A percentile compares a stretch with the other conserved stretches of the same genome.
Conservation (phyloP, 2,113 vertebrate genomes). For the Paramormyrops kingsleyae region DNA sequence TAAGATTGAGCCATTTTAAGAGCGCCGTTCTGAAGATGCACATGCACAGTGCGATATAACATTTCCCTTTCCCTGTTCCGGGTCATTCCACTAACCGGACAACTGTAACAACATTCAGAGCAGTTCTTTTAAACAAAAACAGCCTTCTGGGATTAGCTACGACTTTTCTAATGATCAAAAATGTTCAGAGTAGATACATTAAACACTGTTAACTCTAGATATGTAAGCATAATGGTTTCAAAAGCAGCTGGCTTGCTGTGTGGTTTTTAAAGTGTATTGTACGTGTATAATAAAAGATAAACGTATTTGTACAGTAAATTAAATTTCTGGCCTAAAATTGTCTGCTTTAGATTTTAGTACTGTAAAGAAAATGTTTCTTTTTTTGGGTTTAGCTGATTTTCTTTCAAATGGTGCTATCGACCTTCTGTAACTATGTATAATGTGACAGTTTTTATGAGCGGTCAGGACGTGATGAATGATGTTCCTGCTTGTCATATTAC, state of each 20-base stretch:
- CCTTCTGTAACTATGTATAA: constrained; percentile 83
- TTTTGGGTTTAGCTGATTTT: constrained; percentile 80
- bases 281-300: constrained; percentile 74
- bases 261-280: constrained; percentile 72
- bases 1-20: constrained; percentile 53
- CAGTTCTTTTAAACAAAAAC: constrained; percentile 44
- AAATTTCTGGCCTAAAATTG: constrained; percentile 67
- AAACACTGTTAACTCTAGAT: constrained; percentile 77
- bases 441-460: constrained; percentile 71
- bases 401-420: constrained; percentile 93
- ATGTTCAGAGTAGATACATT: constrained; percentile 58
- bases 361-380: constrained; percentile 76
- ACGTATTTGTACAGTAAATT: constrained; percentile 97
- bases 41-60: constrained; percentile 22
- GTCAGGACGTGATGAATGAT: constrained; percentile 75
- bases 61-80: background rate
- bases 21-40: constrained; percentile 49
- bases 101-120: constrained; percentile 34
- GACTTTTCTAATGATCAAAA: constrained; percentile 49
- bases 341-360: constrained; percentile 87
- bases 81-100: constrained; percentile 20
- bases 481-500: constrained; percentile 91
- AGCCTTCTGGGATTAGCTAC: constrained; percentile 50
- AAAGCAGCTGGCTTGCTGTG: constrained; percentile 96
- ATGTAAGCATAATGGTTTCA: constrained; percentile 46